Base-by-base conservation (phyloP, 2,888 invertebrate species). In the Danaus chrysippus region DNA sequence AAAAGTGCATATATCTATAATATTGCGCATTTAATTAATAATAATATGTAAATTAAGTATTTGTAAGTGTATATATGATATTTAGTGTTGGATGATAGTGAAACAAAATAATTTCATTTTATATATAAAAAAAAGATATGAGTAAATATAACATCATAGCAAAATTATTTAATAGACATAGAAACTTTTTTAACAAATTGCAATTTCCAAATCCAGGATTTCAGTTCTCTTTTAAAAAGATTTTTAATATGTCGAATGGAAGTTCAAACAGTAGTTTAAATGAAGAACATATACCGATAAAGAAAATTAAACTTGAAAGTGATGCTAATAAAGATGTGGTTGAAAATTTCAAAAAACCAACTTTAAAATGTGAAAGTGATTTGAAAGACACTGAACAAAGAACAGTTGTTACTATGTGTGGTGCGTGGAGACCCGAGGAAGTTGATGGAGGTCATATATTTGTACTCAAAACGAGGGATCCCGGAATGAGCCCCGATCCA, bases 381-480 rank as follows among this genome's bases (percentile, higher is more conserved):
- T 64, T 61, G 42, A 67, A 65, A 3, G 63, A 58, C 54, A 44
- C 59, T 55, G 49, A 70, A 34, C 75, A 70, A 62, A 85, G 91
- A 68, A 91, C 89, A 62, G 90, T 91, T 11, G 85, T 82, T 3
- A 91, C 91, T 54, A 91, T 91, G 90, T 91, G 91, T 77, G 91
- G 91, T 61, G 79, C 90, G 42, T 91, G 91, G 91, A 78, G 91
- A 61, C 86, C 86, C 43, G 86, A 89, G 10, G 91, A 91, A 68
- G 86, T 80, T 55, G 84, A 91, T 72, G 91, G 91, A 11, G 91
- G 91, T 1, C 70, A 88, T 13, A 77, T 91, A 49, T 77, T 91
- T 42, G 88, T 91, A 11, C 84, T 91, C 23, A 81, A 84, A 69
- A 83, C 75, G 0, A 77, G 90, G 54, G 73, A 81, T 41, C 73